Base-by-base conservation (phyloP, 2,888 invertebrate species). In the Noctua comes region DNA sequence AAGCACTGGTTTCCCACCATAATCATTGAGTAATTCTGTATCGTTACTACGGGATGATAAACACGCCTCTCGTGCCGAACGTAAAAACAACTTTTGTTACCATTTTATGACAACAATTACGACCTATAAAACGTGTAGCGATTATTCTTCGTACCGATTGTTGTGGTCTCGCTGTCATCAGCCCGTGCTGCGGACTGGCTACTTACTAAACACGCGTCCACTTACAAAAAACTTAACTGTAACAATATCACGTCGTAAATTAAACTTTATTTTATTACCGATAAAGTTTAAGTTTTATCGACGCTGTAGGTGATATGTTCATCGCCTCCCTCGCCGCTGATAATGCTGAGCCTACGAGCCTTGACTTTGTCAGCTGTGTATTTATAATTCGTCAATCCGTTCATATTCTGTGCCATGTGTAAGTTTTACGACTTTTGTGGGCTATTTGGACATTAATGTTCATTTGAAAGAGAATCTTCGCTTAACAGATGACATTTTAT, bases 31-130 rank as follows among this genome's bases (percentile, higher is more conserved):
- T 94, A 93, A 94, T 91, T 92, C 90, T 92, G 92, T 91, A 93
- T 94, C 91, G 93, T 95, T 93, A 93, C 94, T 94, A 92, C 92
- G 91, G 93, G 92, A 95, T 95, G 95, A 96, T 96, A 95, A 95
- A 96, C 94, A 94, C 92, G 91, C 91, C 93, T 95, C 95, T 96
- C 95, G 95, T 96, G 95, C 95, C 93, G 94, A 94, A 95, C 95
- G 94, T 96, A 95, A 97, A 95, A 96, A 95, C 93, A 95, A 95
- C 94, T 96, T 96, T 96, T 96, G 96, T 96, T 96, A 95, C 95
- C 93, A 95, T 96, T 97, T 97, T 96, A 97, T 95, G 96, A 95
- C 96, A 96, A 96, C 96, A 96, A 97, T 96, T 97, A 97, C 95
- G 96, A 96, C 94, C 96, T 94, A 96, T 97, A 96, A 97, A 96